A percentile compares a stretch with the other conserved stretches of the same genome.
phyloP scores from a whole-genome alignment of 2,113 vertebrate genomes.

The Motacilla tschutschensis region DNA sequence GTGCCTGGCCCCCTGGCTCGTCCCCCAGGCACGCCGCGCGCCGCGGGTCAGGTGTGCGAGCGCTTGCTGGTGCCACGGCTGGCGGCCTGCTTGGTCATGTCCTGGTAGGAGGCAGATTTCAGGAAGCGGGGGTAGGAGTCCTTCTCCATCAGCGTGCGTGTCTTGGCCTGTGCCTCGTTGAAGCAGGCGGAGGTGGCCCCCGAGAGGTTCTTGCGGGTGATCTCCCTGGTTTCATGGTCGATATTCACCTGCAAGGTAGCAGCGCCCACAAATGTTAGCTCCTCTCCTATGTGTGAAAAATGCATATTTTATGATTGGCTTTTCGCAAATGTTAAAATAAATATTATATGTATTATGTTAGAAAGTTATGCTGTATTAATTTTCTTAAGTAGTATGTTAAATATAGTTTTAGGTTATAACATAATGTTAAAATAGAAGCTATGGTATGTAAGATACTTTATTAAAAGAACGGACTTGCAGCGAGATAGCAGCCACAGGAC shows the following conservation, averaged over 20 bases:
- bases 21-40: fast-evolving
- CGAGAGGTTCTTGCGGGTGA: slow-evolving; percentile 69
- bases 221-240: slow-evolving; percentile 78
- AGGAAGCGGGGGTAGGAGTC: slow-evolving; percentile 81
- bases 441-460: too few species aligned
- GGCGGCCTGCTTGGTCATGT: slow-evolving; percentile 67
- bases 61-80: slow-evolving; percentile 37
- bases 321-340: too few species aligned
- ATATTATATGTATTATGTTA: too few species aligned
- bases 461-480: too few species aligned
- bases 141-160: slow-evolving; percentile 79
- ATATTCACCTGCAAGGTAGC: slow-evolving; percentile 79
- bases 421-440: too few species aligned
- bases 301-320: too few species aligned
- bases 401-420: too few species aligned
- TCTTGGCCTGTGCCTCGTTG: slow-evolving; percentile 75
- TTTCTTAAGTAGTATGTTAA: too few species aligned
- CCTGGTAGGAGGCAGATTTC: slow-evolving; percentile 73
- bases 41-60: slow-evolving; percentile 61
- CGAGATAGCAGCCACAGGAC: too few species aligned
- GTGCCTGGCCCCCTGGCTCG: not conserved
- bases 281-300: not conserved
- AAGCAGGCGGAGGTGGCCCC: slow-evolving; percentile 65
- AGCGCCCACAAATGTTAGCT: not conserved
- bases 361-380: too few species aligned